phyloP scores from a whole-genome alignment of 2,888 invertebrate species.

The Sericinus montela region DNA sequence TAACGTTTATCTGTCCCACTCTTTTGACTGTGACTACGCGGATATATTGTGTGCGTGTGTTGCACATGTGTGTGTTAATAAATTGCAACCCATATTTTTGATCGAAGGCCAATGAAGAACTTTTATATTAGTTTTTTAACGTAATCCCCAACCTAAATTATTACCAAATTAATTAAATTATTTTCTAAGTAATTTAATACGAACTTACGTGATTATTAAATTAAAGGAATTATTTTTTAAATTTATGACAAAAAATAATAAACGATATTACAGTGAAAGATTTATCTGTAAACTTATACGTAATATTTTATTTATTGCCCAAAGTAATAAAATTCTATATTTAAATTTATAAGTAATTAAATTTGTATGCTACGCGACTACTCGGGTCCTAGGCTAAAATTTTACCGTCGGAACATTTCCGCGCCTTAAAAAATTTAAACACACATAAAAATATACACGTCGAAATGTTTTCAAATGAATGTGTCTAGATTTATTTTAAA shows the following conservation, averaged over 20 bases:
- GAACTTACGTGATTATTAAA: too few species aligned
- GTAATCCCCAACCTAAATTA: too few species aligned
- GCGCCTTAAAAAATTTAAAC: constrained; percentile 11
- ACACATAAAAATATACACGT: background rate
- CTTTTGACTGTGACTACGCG: constrained; percentile 68
- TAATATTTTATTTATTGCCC: background rate
- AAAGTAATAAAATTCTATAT: background rate
- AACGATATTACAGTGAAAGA: background rate
- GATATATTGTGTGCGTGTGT: constrained; percentile 47
- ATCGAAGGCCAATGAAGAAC: constrained; percentile 57
- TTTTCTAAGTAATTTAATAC: too few species aligned
- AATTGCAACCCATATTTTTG: constrained; percentile 75
- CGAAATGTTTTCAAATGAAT: background rate
- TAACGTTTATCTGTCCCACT: constrained; percentile 73
- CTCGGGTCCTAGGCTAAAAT: constrained; percentile 71
- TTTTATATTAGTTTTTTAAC: too few species aligned
- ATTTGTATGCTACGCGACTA: constrained; percentile 33
- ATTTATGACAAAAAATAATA: too few species aligned
- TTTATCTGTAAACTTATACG: background rate
- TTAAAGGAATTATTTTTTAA: too few species aligned
- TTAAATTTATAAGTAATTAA: background rate
- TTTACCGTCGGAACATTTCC: constrained; percentile 61
- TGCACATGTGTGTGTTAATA: constrained; percentile 60
- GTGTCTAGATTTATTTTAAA: background rate
- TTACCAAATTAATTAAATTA: too few species aligned